A percentile compares a stretch with the other conserved stretches of the same genome.
Evolutionary conservation across 2,113 vertebrate species (phyloP).

Genomic region (Phainopepla nitens): DNA sequence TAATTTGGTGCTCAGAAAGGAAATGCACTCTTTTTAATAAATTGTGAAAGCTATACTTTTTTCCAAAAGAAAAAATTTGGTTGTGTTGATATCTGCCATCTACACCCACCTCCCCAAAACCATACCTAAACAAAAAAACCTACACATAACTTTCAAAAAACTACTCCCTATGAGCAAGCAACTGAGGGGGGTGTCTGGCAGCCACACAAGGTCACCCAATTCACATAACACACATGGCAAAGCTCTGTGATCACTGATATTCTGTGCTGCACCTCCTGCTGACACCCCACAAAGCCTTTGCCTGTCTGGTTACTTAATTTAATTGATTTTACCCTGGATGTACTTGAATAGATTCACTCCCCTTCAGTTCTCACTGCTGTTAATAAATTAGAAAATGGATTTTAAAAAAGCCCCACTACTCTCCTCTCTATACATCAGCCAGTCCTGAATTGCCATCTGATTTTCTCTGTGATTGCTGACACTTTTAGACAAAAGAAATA

Average conservation of each 20-base stretch:
- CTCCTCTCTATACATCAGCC: background rate
- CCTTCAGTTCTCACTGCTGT: background rate
- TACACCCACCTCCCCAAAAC: rapidly evolving
- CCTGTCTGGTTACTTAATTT: background rate
- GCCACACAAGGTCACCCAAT: background rate
- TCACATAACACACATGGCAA: background rate
- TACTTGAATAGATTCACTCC: background rate
- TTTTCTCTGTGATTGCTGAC: slow-evolving; percentile 8
- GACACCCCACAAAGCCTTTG: background rate
- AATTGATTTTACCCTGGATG: background rate
- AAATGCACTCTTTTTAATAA: background rate
- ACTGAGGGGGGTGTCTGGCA: background rate
- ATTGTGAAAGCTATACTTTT: background rate
- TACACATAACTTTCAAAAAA: background rate
- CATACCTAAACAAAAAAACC: background rate
- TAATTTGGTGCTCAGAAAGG: background rate
- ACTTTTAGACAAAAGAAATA: background rate
- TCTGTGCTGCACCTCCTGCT: background rate
- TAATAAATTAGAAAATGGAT: slow-evolving; percentile 29
- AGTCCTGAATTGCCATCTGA: background rate
- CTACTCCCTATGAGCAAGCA: rapidly evolving
- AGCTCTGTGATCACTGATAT: background rate
- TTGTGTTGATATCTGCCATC: background rate
- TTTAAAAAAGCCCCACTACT: background rate
- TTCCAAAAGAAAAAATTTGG: background rate